Conservation (phyloP, 2,113 vertebrate genomes). For the Montifringilla adamsi region DNA sequence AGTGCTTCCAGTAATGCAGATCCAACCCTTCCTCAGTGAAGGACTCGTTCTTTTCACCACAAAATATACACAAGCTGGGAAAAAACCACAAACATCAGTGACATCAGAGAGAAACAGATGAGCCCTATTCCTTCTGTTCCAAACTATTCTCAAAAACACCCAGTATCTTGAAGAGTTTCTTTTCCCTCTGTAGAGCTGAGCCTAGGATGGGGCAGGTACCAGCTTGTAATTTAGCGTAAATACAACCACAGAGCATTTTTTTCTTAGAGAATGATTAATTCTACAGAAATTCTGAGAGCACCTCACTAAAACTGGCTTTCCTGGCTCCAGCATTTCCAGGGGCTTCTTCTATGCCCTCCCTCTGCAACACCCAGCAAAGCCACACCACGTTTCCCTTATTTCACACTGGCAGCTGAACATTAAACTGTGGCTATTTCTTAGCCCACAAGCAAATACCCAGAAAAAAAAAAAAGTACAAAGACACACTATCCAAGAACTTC, state of each 20-base stretch:
- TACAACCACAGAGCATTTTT: not conserved
- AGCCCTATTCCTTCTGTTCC: not conserved
- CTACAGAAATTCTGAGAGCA: not conserved
- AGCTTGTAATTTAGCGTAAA: not conserved
- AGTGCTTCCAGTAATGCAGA: constrained; percentile 95
- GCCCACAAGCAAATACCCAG: not conserved
- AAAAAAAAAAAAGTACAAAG: not conserved
- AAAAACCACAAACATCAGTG: not conserved
- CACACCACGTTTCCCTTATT: not conserved
- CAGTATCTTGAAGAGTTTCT: not conserved
- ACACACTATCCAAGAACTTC: not conserved
- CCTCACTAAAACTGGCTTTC: not conserved
- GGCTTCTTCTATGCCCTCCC: not conserved
- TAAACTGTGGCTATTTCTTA: not conserved
- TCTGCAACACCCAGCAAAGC: not conserved
- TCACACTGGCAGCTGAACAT: not conserved
- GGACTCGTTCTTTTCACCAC: constrained; percentile 74
- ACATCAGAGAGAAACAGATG: not conserved
- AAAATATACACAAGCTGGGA: constrained; percentile 87
- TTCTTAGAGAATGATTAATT: not conserved
- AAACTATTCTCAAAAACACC: not conserved
- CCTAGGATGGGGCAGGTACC: not conserved
- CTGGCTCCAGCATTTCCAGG: not conserved
- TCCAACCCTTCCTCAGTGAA: constrained; percentile 90
- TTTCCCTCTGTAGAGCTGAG: not conserved